Evolutionary conservation across 2,888 invertebrate genomes (phyloP).

Genomic region (Onchidella celtica): DNA sequence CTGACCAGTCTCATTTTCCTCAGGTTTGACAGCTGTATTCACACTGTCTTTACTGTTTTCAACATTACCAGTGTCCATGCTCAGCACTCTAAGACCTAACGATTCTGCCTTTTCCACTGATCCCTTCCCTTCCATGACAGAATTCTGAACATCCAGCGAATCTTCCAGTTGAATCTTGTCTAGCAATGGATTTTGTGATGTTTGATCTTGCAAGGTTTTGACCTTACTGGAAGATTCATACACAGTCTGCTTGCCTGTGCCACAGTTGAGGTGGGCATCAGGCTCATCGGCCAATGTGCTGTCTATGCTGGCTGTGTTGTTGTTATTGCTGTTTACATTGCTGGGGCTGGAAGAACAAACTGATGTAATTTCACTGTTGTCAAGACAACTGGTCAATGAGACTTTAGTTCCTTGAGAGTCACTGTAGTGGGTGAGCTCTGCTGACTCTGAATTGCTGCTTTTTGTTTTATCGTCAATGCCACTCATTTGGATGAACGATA

Average conservation of each 20-base stretch:
- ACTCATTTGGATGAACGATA: background rate
- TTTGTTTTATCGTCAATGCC: background rate
- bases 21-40: background rate
- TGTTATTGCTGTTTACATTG: background rate
- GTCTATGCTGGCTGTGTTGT: background rate
- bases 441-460: background rate
- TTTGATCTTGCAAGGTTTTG: background rate
- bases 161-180: conserved; percentile 39
- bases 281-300: background rate
- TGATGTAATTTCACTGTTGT: background rate
- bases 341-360: background rate
- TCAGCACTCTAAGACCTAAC: background rate
- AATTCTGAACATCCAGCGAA: conserved; percentile 4
- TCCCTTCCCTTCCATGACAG: background rate
- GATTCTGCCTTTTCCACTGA: background rate
- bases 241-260: background rate
- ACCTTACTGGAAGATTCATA: background rate
- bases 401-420: too few relatives aligned
- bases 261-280: background rate
- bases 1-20: background rate
- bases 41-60: background rate
- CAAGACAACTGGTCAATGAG: background rate
- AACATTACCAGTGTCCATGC: background rate
- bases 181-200: conserved; percentile 5
- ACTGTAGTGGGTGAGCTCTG: background rate